Conservation (phyloP, 2,888 invertebrate genomes). For the Lymantria dispar region DNA sequence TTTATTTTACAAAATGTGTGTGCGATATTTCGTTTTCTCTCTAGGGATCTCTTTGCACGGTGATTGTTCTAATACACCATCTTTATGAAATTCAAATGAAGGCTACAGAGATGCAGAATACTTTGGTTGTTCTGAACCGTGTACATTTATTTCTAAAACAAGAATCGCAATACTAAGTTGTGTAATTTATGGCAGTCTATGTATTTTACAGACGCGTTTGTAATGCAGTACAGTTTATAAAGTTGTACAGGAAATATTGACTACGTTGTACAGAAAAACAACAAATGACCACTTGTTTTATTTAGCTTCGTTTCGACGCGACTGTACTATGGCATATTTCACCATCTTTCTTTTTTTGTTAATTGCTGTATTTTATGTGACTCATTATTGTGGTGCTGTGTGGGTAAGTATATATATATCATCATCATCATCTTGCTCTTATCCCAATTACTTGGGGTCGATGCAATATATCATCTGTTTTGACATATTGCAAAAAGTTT, state of each 20-base stretch:
- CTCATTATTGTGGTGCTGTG: too few relatives aligned
- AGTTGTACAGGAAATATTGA: slow-evolving; percentile 42
- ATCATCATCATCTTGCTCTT: too few relatives aligned
- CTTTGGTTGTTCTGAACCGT: slow-evolving; percentile 37
- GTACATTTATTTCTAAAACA: slow-evolving; percentile 58
- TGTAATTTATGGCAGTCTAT: slow-evolving; percentile 59
- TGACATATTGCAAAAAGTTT: too few relatives aligned
- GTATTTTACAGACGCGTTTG: slow-evolving; percentile 48
- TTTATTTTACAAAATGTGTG: slow-evolving; percentile 1
- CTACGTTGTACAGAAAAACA: slow-evolving; percentile 39
- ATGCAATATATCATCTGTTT: too few relatives aligned
- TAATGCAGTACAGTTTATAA: slow-evolving; percentile 58
- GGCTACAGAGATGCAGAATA: slow-evolving; percentile 35
- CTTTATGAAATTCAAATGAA: slow-evolving; percentile 69
- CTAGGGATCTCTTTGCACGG: slow-evolving; percentile 28
- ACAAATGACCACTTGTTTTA: slow-evolving; percentile 48
- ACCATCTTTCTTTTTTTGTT: slow-evolving; percentile 48
- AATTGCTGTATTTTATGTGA: slow-evolving; percentile 41
- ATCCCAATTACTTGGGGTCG: too few relatives aligned
- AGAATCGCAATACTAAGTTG: slow-evolving; percentile 60
- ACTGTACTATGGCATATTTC: slow-evolving; percentile 49
- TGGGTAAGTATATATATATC: too few relatives aligned
- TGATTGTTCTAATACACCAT: slow-evolving; percentile 61
- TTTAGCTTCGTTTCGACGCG: slow-evolving; percentile 44
- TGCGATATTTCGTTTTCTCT: slow-evolving; percentile 7